These are phyloP conservation scores for Melanotaenia maccullochi DNA, from an alignment of 2,797 vertebrate species.

Conservation along the genomic window DNA sequence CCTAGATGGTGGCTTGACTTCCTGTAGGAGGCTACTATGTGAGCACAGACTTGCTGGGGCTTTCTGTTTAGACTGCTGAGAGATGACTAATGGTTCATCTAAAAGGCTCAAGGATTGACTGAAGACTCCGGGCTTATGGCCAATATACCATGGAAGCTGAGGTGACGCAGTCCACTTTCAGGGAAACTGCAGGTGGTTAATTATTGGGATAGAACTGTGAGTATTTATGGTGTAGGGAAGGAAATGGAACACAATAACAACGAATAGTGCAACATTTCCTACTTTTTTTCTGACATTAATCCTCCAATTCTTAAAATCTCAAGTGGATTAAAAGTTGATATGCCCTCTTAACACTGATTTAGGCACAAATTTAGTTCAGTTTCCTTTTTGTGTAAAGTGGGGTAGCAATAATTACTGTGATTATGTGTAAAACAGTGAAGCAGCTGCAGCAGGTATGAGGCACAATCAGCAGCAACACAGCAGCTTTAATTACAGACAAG, in stretches of 20 bases:
- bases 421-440: constrained; percentile 50
- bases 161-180: constrained; percentile 52
- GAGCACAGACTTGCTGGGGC: constrained; percentile 40
- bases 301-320: constrained; percentile 3
- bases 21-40: constrained; percentile 50
- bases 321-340: constrained; percentile 6
- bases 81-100: constrained; percentile 74
- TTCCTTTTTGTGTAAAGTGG: constrained; percentile 12
- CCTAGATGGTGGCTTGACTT: constrained; percentile 44
- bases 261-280: constrained; percentile 6
- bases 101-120: constrained; percentile 56
- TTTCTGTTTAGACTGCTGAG: constrained; percentile 53
- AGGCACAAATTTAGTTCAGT: constrained; percentile 19
- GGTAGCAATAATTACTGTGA: constrained; percentile 49
- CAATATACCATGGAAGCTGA: constrained; percentile 51
- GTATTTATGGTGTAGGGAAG: constrained; percentile 14
- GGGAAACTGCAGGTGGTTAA: constrained; percentile 41
- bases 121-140: constrained; percentile 43
- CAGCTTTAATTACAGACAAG: constrained; percentile 35
- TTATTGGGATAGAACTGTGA: constrained; percentile 23
- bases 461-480: constrained; percentile 19
- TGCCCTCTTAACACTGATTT: constrained; percentile 10
- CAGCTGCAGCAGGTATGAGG: constrained; percentile 36
- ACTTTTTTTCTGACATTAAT: not conserved
- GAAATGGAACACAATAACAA: constrained; percentile 5